Evolutionary conservation across 2,797 vertebrate species (phyloP), one percentile per base, ranked within the genome.

Genomic region (Notolepis coatsorum): DNA sequence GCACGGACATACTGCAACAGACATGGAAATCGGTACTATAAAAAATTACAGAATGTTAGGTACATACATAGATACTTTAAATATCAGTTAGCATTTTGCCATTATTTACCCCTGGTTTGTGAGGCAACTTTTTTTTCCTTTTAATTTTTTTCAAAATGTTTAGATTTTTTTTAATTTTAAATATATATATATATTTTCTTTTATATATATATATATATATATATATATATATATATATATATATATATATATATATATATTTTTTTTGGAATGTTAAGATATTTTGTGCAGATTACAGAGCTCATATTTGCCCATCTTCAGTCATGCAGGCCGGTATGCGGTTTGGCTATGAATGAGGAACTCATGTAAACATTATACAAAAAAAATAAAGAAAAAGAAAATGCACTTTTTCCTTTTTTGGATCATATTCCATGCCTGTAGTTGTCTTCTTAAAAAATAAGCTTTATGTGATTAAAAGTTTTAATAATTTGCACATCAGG

Each of bases 1-100:
- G 94, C 95, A 96, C 95, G 87, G 86, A 91, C 90, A 89, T 81
- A 89, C 91, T 73, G 89, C 82, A 89, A 90, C 80, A 88, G 79
- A 91, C 68, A 25, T 58, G 81, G 69, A 85, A 86, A 43, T 81
- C 69, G 68, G 41, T 75, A 77, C 77, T 81, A 84, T 72, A 85
- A 88, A 86, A 86, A 84, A 64, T 79, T 86, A 86, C 24, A 85
- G 73, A 80, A 82, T 79, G 88, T 91, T 88, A 92, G 83, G 71
- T 86, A 86, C 73, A 80, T 79, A 94, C 61, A 92, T 79, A 94
- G 60, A 92, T 80, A 90, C 77, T 93, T 93, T 91, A 93, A 93
- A 94, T 92, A 90, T 72, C 84, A 68, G 80, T 88, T 87, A 86
- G 61, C 83, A 79, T 84, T 75, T 60, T 54, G 66, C 61, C 55